phyloP scores from a whole-genome alignment of 1,140 invertebrate species.

The Bradynema listronoti region DNA sequence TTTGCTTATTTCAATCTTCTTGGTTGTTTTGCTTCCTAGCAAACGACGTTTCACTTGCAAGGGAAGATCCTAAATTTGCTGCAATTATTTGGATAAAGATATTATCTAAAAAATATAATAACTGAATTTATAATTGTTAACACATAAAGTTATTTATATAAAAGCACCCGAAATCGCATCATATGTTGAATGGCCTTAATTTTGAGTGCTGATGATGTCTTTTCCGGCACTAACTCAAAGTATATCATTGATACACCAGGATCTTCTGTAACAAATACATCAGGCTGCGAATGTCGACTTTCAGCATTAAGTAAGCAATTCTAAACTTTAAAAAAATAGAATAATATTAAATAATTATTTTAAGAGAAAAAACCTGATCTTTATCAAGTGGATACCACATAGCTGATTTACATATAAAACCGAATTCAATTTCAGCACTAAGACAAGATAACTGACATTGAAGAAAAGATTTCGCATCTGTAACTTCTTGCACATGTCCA shows the following conservation, averaged over 20 bases:
- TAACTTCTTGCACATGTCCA: slow-evolving; percentile 32
- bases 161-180: neutral
- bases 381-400: slow-evolving; percentile 25
- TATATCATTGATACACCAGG: slow-evolving; percentile 11
- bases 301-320: slow-evolving; percentile 30
- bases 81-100: neutral
- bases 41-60: neutral
- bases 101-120: neutral
- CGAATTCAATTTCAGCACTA: slow-evolving; percentile 12
- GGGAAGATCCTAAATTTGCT: slow-evolving; percentile 2
- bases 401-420: slow-evolving; percentile 21
- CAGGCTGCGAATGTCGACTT: slow-evolving; percentile 25
- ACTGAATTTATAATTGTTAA: neutral
- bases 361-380: slow-evolving; percentile 13
- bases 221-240: slow-evolving; percentile 5
- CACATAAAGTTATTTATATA: neutral
- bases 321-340: neutral
- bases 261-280: slow-evolving; percentile 28
- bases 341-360: neutral
- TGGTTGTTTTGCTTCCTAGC: neutral
- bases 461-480: slow-evolving; percentile 16
- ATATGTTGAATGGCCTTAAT: neutral
- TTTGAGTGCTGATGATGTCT: neutral
- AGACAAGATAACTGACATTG: slow-evolving; percentile 24
- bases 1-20: neutral